phyloP scores from a whole-genome alignment of 2,888 invertebrate genomes.

The Syrphus vitripennis region DNA sequence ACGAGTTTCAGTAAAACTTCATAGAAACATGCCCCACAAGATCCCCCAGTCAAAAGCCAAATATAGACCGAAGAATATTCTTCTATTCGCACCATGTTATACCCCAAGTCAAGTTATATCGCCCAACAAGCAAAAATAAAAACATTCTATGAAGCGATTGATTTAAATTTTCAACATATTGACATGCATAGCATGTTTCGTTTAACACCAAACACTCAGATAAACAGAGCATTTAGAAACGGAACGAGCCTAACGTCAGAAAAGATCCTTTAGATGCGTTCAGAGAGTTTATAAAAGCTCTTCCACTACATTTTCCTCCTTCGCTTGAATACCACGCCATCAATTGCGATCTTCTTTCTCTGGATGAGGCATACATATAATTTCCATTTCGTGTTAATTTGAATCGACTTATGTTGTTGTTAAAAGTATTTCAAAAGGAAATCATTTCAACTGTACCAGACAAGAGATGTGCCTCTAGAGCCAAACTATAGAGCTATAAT shows the following conservation, averaged over 20 bases:
- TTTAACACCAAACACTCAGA: slow-evolving; percentile 62
- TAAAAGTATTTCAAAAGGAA: slow-evolving; percentile 57
- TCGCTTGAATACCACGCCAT: not conserved
- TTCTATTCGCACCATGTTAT: slow-evolving; percentile 7
- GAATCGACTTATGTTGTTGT: slow-evolving; percentile 62
- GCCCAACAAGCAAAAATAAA: slow-evolving; percentile 7
- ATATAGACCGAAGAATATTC: slow-evolving; percentile 35
- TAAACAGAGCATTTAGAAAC: slow-evolving; percentile 51
- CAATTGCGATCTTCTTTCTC: not conserved
- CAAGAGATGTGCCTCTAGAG: not conserved
- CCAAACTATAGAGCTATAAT: not conserved
- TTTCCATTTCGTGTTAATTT: slow-evolving; percentile 65
- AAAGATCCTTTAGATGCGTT: slow-evolving; percentile 28
- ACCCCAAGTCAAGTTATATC: not conserved
- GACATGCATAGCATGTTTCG: slow-evolving; percentile 67
- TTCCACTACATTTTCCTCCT: not conserved
- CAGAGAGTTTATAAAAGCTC: not conserved
- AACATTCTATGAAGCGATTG: slow-evolving; percentile 58
- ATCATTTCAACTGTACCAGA: slow-evolving; percentile 40
- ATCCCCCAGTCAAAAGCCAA: slow-evolving; percentile 7
- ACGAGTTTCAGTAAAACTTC: slow-evolving; percentile 56
- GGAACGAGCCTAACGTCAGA: slow-evolving; percentile 28
- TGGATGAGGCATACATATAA: slow-evolving; percentile 8
- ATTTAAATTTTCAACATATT: slow-evolving; percentile 69
- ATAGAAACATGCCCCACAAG: slow-evolving; percentile 1